Percentiles rank a stretch among this genome's conserved stretches.
phyloP scores from a whole-genome alignment of 23 tunicate genomes.

The Trididemnum miniatum region DNA sequence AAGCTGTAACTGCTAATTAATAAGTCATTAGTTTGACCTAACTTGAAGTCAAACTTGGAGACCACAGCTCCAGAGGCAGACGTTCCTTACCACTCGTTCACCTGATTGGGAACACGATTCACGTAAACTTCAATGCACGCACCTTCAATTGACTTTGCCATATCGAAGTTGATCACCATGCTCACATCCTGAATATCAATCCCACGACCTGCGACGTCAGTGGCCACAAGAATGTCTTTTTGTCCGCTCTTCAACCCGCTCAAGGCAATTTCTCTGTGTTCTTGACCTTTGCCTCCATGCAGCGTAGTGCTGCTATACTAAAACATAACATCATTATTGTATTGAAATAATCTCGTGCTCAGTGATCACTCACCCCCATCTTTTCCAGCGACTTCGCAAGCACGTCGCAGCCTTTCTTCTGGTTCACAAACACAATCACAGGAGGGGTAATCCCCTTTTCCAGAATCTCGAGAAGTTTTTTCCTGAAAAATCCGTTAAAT shows the following conservation, averaged over 20 bases:
- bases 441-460: slow-evolving; percentile 89
- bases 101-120: too few species aligned
- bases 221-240: slow-evolving; percentile 94
- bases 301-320: slow-evolving; percentile 83
- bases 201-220: slow-evolving; percentile 99
- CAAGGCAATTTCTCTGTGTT: slow-evolving; percentile 87
- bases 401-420: slow-evolving; percentile 99
- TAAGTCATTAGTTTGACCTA: too few species aligned
- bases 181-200: slow-evolving; percentile 97
- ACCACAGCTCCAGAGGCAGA: too few species aligned
- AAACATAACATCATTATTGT: neutral
- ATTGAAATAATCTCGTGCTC: neutral
- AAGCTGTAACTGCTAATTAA: too few species aligned
- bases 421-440: slow-evolving; percentile 93
- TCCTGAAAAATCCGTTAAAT: slow-evolving; percentile 57
- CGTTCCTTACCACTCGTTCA: too few species aligned
- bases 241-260: slow-evolving; percentile 84
- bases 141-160: slow-evolving; percentile 97
- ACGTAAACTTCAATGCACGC: neutral
- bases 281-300: slow-evolving; percentile 99
- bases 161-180: slow-evolving; percentile 91
- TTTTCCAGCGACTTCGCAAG: slow-evolving; percentile 89
- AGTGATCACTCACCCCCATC: slow-evolving; percentile 69
- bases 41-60: too few species aligned
- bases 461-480: slow-evolving; percentile 68